These are phyloP conservation scores for Thinocorus orbignyianus DNA, from an alignment of 2,113 vertebrate species.

Conservation along the genomic window DNA sequence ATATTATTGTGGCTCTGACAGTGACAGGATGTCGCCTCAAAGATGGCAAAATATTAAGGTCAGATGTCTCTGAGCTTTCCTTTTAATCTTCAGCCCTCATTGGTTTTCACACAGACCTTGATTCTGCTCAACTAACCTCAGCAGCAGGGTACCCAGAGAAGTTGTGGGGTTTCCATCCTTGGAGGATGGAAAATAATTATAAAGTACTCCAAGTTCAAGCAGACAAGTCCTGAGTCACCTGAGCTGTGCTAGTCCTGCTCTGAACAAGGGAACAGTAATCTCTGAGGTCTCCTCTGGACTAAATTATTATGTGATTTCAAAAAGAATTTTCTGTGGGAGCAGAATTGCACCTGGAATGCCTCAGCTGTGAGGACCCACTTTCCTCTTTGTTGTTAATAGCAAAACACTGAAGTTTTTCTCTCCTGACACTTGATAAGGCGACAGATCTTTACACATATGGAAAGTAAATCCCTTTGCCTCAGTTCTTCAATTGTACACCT, in stretches of 20 bases:
- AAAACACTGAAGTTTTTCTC: neutral
- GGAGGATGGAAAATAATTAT: neutral
- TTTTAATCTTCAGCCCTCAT: neutral
- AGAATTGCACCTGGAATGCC: neutral
- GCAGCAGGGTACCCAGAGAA: neutral
- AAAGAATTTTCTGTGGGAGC: neutral
- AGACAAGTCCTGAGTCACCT: neutral
- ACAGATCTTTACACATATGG: neutral
- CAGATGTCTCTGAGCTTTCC: neutral
- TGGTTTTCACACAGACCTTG: neutral
- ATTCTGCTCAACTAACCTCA: fast-evolving
- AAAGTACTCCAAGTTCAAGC: neutral
- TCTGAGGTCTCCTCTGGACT: neutral
- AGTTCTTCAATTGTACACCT: neutral
- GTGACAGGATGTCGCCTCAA: neutral
- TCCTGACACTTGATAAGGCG: neutral
- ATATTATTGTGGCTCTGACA: neutral
- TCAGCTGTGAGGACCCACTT: neutral
- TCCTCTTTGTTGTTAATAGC: neutral
- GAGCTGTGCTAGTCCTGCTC: neutral
- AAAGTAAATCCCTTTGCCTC: neutral
- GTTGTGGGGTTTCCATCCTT: neutral
- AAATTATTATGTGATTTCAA: neutral
- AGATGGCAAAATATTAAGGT: neutral
- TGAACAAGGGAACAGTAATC: neutral